Evolutionary conservation across 2,113 vertebrate genomes (phyloP), one percentile per base, ranked within the genome.

Genomic region (Eudorcas thomsonii): DNA sequence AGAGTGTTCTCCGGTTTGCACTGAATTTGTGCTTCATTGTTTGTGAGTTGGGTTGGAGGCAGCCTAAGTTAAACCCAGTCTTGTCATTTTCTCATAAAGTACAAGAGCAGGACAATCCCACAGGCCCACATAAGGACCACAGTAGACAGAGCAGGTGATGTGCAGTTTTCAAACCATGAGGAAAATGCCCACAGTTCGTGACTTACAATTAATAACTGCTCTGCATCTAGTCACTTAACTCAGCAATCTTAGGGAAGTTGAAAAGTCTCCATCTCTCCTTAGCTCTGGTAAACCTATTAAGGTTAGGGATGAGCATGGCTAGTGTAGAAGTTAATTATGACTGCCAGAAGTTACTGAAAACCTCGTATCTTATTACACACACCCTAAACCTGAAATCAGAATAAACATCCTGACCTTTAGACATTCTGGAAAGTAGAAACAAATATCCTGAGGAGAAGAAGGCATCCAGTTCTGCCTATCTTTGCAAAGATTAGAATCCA

Each of bases 81-180:
- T 89, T 81, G 90, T 48, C 83, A 80, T 78, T 93, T 98, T 93
- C 83, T 95, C 90, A 93, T 95, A 83, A 95, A 97, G 80, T 80
- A 39, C 50, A 25, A 77, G 60, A 89, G 87, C 16, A 87, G 48
- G 23, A 28, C 54, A 11, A 10, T 54, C 80, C 67, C 62, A 48
- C 25, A 45, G 78, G 85, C n/a, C 82, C 2, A 6, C 2, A 1
- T 5, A 59, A 82, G 60, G 50, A 71, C 67, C 86, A 54, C 0
- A 5, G 59, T 50, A 82, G 91, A 71, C 81, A 60, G 80, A 90
- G 43, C 87, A 43, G 33, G 33, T 87, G 94, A 96, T 92, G 30
- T 92, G 23, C 90, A 88, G 80, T 83, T 64, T 78, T 26, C 77
- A 55, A 90, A 78, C 19, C 80, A 88, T 81, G 62, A 43, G 55